A percentile compares a stretch with the other conserved stretches of the same genome.
phyloP scores from a whole-genome alignment of 2,888 invertebrate genomes.

The Synergus itoensis region DNA sequence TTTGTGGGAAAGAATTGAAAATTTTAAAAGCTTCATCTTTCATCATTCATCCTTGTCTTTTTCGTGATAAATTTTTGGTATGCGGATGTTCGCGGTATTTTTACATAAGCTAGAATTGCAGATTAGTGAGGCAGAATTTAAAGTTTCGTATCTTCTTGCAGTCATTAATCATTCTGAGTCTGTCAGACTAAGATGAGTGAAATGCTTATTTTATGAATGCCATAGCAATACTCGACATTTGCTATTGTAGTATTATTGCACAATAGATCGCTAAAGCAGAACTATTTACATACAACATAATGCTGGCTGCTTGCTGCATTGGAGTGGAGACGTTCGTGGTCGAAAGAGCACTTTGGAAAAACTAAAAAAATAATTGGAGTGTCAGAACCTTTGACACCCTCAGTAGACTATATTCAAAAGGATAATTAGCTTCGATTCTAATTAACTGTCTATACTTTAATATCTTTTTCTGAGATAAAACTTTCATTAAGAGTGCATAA shows the following conservation, averaged over 20 bases:
- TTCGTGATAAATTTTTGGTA: neutral
- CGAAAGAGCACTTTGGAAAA: neutral
- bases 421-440: neutral
- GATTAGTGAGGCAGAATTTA: neutral
- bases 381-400: neutral
- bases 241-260: constrained; percentile 42
- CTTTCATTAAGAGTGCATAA: neutral
- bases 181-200: constrained; percentile 3
- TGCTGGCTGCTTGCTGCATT: constrained; percentile 31
- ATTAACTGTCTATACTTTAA: neutral
- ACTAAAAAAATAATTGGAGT: neutral
- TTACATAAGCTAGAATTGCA: neutral
- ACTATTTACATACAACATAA: constrained; percentile 47
- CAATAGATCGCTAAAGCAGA: constrained; percentile 50
- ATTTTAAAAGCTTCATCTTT: neutral
- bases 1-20: neutral
- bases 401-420: neutral
- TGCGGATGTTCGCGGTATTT: neutral
- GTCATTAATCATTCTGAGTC: constrained; percentile 10
- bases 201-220: constrained; percentile 33
- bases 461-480: neutral
- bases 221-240: neutral
- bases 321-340: neutral
- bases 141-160: constrained; percentile 7
- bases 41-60: neutral